phyloP scores from a whole-genome alignment of 2,888 invertebrate genomes.

The Melieria picta region DNA sequence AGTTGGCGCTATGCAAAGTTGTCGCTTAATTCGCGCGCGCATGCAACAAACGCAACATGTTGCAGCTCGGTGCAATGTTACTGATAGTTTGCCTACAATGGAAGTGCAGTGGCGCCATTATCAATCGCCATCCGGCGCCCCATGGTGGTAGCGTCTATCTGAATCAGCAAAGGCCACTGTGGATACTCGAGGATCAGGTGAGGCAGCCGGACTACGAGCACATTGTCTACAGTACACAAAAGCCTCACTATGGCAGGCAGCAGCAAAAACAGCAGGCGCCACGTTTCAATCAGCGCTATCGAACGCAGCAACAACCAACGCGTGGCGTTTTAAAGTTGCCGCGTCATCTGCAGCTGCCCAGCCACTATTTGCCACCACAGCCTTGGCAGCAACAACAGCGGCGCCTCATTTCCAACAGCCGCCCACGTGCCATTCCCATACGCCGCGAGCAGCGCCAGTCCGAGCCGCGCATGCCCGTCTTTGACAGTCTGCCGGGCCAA shows the following conservation, averaged over 20 bases:
- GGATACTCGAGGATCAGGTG: constrained; percentile 58
- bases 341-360: constrained; percentile 47
- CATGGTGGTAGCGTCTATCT: constrained; percentile 43
- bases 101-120: no score
- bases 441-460: neutral
- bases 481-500: constrained; percentile 52
- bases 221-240: constrained; percentile 2
- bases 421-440: neutral
- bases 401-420: neutral
- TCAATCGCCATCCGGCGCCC: no score
- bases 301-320: constrained; percentile 14
- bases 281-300: constrained; percentile 12
- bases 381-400: constrained; percentile 18
- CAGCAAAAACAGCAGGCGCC: constrained; percentile 5
- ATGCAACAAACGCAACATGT: no score
- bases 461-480: constrained; percentile 46
- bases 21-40: no score
- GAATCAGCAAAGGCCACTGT: constrained; percentile 53
- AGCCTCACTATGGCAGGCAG: constrained; percentile 9
- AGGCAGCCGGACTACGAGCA: constrained; percentile 35
- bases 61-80: no score
- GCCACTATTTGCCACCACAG: constrained; percentile 45
- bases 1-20: no score
- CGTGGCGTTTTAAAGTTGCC: constrained; percentile 6
- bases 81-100: no score